Base-by-base conservation (phyloP, 2,113 vertebrate species). In the Chlorodrepanis virens region DNA sequence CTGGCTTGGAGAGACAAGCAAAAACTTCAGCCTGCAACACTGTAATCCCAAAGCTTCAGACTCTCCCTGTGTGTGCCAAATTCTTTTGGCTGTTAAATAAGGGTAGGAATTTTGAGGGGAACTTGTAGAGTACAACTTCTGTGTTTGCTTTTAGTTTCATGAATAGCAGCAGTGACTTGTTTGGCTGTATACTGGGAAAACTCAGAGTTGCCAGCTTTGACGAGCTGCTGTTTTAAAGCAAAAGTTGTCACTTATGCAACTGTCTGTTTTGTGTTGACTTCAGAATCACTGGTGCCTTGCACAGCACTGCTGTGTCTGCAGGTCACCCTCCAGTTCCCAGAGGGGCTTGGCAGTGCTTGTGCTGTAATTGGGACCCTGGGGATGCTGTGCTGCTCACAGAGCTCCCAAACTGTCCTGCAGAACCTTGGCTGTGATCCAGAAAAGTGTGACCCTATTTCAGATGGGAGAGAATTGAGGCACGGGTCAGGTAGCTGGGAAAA, bases 101-200 rank as follows among this genome's bases (percentile, higher is more conserved):
- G 76, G 47, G 80, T 40, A 89, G 83, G 93, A 93, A 95, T 92
- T 88, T 95, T 0, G n/a, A 92, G 90, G 75, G 76, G 88, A 88
- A 61, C 69, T 93, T 79, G 80, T 61, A 18, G 88, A 90, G 28
- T 71, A 21, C 1, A 3, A 87, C 96, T 96, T 96, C 80, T 83
- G 80, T 75, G 72, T 86, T 96, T 94, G 74, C 94, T 93, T 92
- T 96, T 15, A 94, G 60, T 79, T 89, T 81, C 52, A 24, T 68
- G 68, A 94, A 54, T 72, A 93, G 89, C 75, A 95, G 87, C 87
- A 91, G 87, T 39, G 68, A 70, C 83, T 91, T 68, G 68, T 78
- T 84, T 92, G 94, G 90, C 83, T 53, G 52, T 44, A 6, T 54
- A 22, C 40, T 71, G 75, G 64, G 79, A 63, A 77, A 83, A 54